A percentile compares a stretch with the other conserved stretches of the same genome.
These are phyloP conservation scores for Turritopsis dohrnii DNA, from an alignment of 30 jellyfish, hydroid and myxozoan species.

Conservation along the genomic window DNA sequence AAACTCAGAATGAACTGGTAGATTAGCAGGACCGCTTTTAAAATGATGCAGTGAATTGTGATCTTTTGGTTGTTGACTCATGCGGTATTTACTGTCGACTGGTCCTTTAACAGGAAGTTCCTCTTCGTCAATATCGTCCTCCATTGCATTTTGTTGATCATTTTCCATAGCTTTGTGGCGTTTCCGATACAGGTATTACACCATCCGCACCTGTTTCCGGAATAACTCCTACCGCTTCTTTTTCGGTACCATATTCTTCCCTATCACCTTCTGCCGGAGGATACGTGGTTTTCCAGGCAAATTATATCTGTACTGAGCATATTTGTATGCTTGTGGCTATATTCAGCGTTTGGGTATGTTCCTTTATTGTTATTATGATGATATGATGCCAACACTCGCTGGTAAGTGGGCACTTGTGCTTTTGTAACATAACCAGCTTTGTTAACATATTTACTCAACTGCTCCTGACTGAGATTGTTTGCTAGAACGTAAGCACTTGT, in stretches of 20 bases:
- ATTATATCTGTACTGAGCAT: background rate
- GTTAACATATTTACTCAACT: background rate
- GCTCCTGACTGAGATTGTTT: background rate
- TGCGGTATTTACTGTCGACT: background rate
- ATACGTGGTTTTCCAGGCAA: background rate
- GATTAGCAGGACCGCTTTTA: background rate
- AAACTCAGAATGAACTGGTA: background rate
- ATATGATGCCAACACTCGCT: background rate
- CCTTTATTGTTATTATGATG: background rate
- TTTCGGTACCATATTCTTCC: background rate
- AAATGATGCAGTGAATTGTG: background rate
- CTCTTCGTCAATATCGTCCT: conserved; percentile 2
- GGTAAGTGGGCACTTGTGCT: background rate
- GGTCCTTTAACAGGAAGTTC: background rate
- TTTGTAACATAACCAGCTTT: background rate
- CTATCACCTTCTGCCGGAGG: background rate
- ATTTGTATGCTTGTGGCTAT: background rate
- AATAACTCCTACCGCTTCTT: background rate
- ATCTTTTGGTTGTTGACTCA: background rate
- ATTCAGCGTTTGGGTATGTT: background rate
- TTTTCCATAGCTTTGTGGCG: background rate
- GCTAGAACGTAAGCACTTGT: background rate
- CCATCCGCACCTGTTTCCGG: conserved; percentile 16
- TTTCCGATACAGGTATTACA: background rate
- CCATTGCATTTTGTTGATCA: background rate